Conservation (phyloP, 2,888 invertebrate species). For the Dyspetes luteomarginatus region DNA sequence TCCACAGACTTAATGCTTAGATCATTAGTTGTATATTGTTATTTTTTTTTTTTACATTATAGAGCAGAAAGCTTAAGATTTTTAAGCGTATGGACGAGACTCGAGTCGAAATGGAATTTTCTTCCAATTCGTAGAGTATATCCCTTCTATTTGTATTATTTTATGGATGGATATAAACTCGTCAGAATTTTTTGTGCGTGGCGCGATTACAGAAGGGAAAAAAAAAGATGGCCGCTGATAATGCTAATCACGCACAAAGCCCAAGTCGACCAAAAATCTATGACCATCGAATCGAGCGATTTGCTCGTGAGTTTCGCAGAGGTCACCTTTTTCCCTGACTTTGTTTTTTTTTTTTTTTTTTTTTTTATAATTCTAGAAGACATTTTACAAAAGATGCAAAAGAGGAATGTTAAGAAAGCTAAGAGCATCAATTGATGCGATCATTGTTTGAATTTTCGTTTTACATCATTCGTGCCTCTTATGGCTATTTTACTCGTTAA, state of each 20-base stretch:
- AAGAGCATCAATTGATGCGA: background rate
- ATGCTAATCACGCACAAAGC: constrained; percentile 52
- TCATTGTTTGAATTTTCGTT: background rate
- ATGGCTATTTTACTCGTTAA: constrained; percentile 25
- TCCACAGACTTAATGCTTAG: constrained; percentile 76
- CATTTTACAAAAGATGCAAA: constrained; percentile 20
- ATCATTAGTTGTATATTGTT: constrained; percentile 66
- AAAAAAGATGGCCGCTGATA: constrained; percentile 31
- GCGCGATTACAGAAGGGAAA: background rate
- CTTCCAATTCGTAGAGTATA: constrained; percentile 28
- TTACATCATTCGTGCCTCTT: constrained; percentile 7
- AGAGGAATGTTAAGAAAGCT: constrained; percentile 15
- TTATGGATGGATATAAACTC: constrained; percentile 13
- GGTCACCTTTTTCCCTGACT: constrained; percentile 16
- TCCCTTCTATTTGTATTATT: constrained; percentile 27
- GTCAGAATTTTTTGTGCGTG: constrained; percentile 32
- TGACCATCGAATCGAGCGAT: constrained; percentile 26
- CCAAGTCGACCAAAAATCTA: constrained; percentile 57
- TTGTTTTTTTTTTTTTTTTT: constrained; percentile 11
- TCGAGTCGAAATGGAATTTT: constrained; percentile 71
- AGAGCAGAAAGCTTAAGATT: constrained; percentile 64
- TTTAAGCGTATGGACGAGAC: constrained; percentile 76
- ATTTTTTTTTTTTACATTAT: constrained; percentile 63
- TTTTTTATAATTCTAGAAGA: background rate
- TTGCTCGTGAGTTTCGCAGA: constrained; percentile 33